Percentiles rank a stretch among this genome's conserved stretches.
Conservation (phyloP, 2,113 vertebrate species). For the Eretmochelys imbricata region DNA sequence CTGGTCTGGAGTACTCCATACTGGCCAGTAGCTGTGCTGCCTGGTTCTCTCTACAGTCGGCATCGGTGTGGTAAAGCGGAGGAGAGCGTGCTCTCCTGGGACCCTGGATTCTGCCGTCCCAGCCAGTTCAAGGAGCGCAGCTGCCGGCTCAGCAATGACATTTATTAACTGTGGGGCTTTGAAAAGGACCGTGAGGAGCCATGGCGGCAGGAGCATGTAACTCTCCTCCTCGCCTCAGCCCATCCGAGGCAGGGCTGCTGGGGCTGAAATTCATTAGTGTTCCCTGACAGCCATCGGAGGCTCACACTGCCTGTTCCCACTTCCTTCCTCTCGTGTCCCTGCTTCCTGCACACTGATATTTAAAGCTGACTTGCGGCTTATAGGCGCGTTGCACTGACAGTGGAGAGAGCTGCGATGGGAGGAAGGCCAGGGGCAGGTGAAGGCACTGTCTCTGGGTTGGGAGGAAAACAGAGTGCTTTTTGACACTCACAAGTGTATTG, state of each 20-base stretch:
- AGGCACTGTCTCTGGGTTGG: slow-evolving; percentile 69
- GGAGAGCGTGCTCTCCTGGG: slow-evolving; percentile 1
- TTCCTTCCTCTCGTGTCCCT: slow-evolving; percentile 76
- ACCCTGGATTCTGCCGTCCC: background rate
- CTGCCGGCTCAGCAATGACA: slow-evolving; percentile 52
- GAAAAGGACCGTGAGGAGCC: slow-evolving; percentile 65
- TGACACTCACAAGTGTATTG: slow-evolving; percentile 64
- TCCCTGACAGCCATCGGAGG: slow-evolving; percentile 81
- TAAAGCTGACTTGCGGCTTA: slow-evolving; percentile 79
- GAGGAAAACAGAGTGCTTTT: slow-evolving; percentile 67
- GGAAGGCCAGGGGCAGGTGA: slow-evolving; percentile 60
- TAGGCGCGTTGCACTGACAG: slow-evolving; percentile 83
- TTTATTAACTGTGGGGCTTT: slow-evolving; percentile 71
- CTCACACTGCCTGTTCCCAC: slow-evolving; percentile 75
- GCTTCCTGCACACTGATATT: slow-evolving; percentile 80
- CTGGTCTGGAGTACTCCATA: background rate
- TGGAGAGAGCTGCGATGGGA: slow-evolving; percentile 52
- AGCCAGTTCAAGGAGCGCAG: background rate
- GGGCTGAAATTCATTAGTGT: slow-evolving; percentile 85
- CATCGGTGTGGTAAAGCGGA: background rate
- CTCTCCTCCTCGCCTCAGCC: slow-evolving; percentile 55
- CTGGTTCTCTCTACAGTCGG: slow-evolving; percentile 9
- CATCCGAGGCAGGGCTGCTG: slow-evolving; percentile 73
- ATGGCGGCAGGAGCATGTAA: slow-evolving; percentile 56
- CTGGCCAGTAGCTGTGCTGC: accelerated